Evolutionary conservation across 53 echinoderm and acorn worm genomes (phyloP).

Genomic region (Echinarachnius parma): DNA sequence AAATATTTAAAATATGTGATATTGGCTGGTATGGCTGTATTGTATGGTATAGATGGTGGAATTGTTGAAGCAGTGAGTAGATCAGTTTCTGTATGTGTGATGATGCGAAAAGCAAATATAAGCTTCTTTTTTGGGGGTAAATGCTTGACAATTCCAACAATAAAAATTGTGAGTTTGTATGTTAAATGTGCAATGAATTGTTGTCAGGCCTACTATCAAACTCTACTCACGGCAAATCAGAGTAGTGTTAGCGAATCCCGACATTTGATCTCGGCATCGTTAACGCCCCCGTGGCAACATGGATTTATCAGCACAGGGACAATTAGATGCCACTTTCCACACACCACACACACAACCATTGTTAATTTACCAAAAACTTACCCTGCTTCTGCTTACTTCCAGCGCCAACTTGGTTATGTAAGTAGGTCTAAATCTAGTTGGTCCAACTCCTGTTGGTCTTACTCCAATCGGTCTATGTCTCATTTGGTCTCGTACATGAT

Average conservation of each 20-base stretch:
- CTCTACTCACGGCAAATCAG: constrained; percentile 55
- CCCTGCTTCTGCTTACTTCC: too few relatives aligned
- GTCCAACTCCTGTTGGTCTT: too few relatives aligned
- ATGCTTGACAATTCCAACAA: too few relatives aligned
- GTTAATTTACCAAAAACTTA: not conserved
- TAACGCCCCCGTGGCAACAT: constrained; percentile 57
- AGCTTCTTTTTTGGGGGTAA: not conserved
- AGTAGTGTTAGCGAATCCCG: constrained; percentile 83
- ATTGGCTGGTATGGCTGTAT: not conserved
- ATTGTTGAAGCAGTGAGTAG: not conserved
- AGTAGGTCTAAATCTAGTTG: too few relatives aligned
- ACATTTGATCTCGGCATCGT: constrained; percentile 66
- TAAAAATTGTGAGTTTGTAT: too few relatives aligned
- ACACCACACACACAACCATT: not conserved
- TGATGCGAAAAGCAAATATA: not conserved
- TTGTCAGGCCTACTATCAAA: constrained; percentile 92
- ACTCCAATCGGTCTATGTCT: too few relatives aligned
- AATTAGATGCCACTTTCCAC: constrained; percentile 23
- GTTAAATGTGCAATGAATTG: too few relatives aligned
- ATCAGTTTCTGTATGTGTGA: not conserved
- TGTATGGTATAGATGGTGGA: not conserved
- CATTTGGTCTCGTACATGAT: too few relatives aligned
- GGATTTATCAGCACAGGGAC: constrained; percentile 47
- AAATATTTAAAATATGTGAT: not conserved
- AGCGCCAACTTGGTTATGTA: too few relatives aligned